Evolutionary conservation across 2,797 vertebrate species (phyloP).

Genomic region (Nannoperca obscura): DNA sequence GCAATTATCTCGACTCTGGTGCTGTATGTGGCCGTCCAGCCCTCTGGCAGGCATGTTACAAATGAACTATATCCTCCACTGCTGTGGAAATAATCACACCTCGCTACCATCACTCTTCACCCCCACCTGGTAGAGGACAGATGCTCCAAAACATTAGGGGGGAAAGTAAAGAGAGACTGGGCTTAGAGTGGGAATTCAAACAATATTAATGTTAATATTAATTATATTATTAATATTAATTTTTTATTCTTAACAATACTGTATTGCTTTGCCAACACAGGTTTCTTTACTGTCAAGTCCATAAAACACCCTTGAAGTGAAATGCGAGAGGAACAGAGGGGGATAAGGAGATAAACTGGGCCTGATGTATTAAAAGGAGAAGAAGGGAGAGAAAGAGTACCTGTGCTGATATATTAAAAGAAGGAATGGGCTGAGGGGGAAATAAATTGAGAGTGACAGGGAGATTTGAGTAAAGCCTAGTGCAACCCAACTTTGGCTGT

Average conservation of each 20-base stretch:
- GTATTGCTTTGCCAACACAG: slow-evolving; percentile 40
- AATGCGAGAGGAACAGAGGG: slow-evolving; percentile 26
- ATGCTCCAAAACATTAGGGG: slow-evolving; percentile 37
- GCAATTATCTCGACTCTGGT: slow-evolving; percentile 61
- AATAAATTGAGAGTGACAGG: no score
- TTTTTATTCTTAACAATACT: slow-evolving; percentile 36
- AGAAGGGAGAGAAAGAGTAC: neutral
- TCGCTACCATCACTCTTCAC: slow-evolving; percentile 35
- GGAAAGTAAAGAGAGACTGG: slow-evolving; percentile 6
- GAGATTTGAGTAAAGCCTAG: neutral
- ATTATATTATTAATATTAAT: no score
- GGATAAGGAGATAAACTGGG: neutral
- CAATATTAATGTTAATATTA: slow-evolving; percentile 11
- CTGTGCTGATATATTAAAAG: slow-evolving; percentile 13
- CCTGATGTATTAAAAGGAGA: neutral
- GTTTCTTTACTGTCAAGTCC: slow-evolving; percentile 17
- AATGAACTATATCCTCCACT: slow-evolving; percentile 53
- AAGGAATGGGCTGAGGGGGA: neutral
- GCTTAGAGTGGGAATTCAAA: slow-evolving; percentile 17
- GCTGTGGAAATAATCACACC: slow-evolving; percentile 54
- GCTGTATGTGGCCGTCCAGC: slow-evolving; percentile 34
- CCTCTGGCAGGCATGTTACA: slow-evolving; percentile 42
- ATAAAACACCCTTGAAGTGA: slow-evolving; percentile 43
- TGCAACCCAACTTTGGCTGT: neutral
- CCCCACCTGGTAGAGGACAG: slow-evolving; percentile 20